These are phyloP conservation scores for Microtus agrestis DNA, from an alignment of 2,797 vertebrate genomes.

Conservation along the genomic window DNA sequence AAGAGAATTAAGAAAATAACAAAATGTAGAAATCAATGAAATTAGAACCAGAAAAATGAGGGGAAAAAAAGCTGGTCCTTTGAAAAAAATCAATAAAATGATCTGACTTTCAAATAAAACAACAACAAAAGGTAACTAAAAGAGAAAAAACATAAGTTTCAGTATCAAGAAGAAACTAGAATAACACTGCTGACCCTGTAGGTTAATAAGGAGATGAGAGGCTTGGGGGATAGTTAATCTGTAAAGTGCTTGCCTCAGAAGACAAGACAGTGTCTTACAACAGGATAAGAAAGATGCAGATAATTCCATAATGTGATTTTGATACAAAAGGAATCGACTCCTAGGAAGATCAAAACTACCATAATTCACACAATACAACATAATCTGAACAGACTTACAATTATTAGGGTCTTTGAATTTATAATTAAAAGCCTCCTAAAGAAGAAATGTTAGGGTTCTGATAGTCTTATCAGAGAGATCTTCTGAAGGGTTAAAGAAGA, in stretches of 20 bases:
- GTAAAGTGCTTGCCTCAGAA: not conserved
- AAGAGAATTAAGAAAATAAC: constrained; percentile 4
- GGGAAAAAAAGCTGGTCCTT: not conserved
- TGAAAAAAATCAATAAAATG: constrained; percentile 2
- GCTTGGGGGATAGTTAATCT: not conserved
- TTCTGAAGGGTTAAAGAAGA: constrained; percentile 34
- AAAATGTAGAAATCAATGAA: not conserved
- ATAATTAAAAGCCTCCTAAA: not conserved
- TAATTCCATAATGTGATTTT: not conserved
- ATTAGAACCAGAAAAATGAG: not conserved
- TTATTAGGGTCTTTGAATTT: constrained; percentile 14
- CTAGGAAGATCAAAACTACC: constrained; percentile 33
- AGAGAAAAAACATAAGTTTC: not conserved
- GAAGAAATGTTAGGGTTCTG: constrained; percentile 22
- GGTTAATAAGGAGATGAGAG: not conserved
- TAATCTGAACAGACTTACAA: constrained; percentile 22
- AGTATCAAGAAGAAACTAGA: not conserved
- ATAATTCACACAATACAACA: not conserved
- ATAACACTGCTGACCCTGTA: not conserved
- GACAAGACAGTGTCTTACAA: not conserved
- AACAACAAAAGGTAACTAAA: not conserved
- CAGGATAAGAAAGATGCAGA: not conserved
- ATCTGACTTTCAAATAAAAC: not conserved
- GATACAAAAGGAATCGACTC: constrained; percentile 24
- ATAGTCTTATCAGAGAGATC: constrained; percentile 39